phyloP scores from a whole-genome alignment of 2,888 invertebrate genomes.

The Plebejus argus region DNA sequence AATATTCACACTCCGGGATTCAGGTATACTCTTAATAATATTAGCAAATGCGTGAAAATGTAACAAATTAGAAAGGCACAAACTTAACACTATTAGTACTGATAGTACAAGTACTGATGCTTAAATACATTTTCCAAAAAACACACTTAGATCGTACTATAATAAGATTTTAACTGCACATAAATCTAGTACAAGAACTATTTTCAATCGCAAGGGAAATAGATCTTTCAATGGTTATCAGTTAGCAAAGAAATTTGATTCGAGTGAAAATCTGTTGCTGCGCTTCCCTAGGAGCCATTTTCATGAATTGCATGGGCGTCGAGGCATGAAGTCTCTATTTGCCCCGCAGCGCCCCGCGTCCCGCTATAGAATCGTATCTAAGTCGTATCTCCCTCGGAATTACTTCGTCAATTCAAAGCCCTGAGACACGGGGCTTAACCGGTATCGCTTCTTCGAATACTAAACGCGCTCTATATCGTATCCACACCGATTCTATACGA shows the following conservation, averaged over 20 bases:
- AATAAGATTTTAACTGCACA: no score
- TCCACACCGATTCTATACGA: slow-evolving; percentile 30
- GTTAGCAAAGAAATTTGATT: slow-evolving; percentile 9
- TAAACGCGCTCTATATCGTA: slow-evolving; percentile 39
- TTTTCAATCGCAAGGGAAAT: not conserved
- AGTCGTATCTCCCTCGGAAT: slow-evolving; percentile 39
- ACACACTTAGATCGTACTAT: no score
- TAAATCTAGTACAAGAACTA: not conserved
- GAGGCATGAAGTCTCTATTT: slow-evolving; percentile 38
- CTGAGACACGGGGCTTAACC: slow-evolving; percentile 39
- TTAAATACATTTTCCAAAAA: no score
- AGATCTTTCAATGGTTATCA: not conserved
- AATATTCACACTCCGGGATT: no score
- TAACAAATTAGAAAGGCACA: no score
- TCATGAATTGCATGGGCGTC: slow-evolving; percentile 39
- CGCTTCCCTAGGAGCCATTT: slow-evolving; percentile 34
- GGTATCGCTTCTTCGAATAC: slow-evolving; percentile 40
- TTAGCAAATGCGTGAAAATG: no score
- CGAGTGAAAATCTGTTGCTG: slow-evolving; percentile 6
- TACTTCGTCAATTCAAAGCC: slow-evolving; percentile 42
- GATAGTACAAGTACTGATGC: no score
- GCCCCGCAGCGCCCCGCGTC: slow-evolving; percentile 22
- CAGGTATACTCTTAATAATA: no score
- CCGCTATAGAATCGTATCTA: slow-evolving; percentile 28
- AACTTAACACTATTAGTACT: no score